Percentiles rank a stretch among this genome's conserved stretches.
Conservation (phyloP, 1,140 invertebrate genomes). For the Halyomorpha halys region DNA sequence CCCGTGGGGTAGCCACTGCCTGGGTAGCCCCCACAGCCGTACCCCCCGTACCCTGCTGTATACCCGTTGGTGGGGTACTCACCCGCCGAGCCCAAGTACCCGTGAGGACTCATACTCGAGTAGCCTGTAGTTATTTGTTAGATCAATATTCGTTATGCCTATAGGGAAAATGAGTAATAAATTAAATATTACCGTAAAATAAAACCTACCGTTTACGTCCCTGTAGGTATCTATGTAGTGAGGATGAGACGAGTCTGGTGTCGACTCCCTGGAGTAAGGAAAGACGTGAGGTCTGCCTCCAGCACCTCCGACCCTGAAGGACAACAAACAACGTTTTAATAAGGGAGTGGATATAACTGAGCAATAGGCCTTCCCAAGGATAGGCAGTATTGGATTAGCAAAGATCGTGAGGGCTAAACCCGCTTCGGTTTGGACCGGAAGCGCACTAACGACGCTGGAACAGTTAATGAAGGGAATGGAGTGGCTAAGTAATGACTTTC, state of each 20-base stretch:
- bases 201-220: constrained; percentile 59
- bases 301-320: constrained; percentile 30
- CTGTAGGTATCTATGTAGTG: constrained; percentile 70
- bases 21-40: constrained; percentile 36
- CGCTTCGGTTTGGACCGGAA: too few species aligned
- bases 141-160: too few species aligned
- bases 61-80: constrained; percentile 35
- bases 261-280: constrained; percentile 67
- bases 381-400: too few species aligned
- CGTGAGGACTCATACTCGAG: constrained; percentile 67
- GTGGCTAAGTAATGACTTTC: constrained; percentile 12
- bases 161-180: too few species aligned
- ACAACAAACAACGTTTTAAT: constrained; percentile 30
- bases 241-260: constrained; percentile 55
- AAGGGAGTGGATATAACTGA: too few species aligned
- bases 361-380: neutral
- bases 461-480: constrained; percentile 7
- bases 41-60: constrained; percentile 47
- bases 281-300: constrained; percentile 8
- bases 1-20: constrained; percentile 59
- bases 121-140: constrained; percentile 64
- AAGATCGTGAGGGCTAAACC: too few species aligned
- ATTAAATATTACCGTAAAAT: too few species aligned
- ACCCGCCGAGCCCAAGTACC: neutral
- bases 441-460: constrained; percentile 2